Conservation (phyloP, 2,113 vertebrate species). For the Xiphorhynchus elegans region DNA sequence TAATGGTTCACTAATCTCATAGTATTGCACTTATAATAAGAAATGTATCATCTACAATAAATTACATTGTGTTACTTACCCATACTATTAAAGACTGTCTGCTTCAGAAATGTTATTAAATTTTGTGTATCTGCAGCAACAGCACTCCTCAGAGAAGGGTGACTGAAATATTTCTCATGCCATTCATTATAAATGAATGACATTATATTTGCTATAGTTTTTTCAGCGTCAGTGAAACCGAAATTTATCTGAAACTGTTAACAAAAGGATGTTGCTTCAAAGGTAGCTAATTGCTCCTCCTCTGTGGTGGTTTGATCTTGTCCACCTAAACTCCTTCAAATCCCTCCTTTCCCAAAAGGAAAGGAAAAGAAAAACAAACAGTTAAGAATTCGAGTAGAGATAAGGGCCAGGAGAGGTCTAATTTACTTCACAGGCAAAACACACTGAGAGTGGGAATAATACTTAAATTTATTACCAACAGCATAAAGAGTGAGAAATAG, state of each 20-base stretch:
- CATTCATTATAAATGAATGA: neutral
- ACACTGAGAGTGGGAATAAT: no score
- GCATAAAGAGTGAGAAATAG: no score
- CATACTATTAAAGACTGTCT: neutral
- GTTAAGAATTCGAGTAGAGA: no score
- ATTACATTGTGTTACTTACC: neutral
- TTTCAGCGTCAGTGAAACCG: neutral
- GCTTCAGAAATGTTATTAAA: neutral
- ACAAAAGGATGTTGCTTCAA: neutral
- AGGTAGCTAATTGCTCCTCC: neutral
- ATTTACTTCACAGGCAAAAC: no score
- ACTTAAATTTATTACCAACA: no score
- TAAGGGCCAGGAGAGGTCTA: no score
- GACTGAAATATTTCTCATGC: neutral
- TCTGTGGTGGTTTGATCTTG: no score
- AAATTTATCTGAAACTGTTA: conserved; percentile 16
- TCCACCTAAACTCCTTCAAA: no score
- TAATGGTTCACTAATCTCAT: neutral
- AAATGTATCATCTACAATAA: neutral
- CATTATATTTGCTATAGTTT: neutral
- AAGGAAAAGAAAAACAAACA: no score
- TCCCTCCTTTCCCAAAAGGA: no score
- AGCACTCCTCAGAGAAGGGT: neutral
- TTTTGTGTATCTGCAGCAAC: neutral
- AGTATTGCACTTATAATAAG: neutral